A percentile compares a stretch with the other conserved stretches of the same genome.
These are phyloP conservation scores for Lethocerus indicus DNA, from an alignment of 1,140 invertebrate species.

Conservation along the genomic window DNA sequence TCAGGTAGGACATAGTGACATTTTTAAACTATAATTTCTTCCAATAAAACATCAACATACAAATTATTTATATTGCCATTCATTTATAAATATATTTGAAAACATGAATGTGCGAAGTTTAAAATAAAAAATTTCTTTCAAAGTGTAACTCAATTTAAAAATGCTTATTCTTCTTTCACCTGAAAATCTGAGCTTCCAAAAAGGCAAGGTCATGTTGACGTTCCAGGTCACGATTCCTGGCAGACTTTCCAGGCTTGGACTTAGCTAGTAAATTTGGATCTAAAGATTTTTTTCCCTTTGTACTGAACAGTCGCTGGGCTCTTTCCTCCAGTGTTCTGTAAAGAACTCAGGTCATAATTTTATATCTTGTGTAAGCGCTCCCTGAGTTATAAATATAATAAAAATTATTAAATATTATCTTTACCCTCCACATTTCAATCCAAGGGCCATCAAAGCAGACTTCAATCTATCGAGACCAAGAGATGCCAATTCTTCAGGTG, in stretches of 20 bases:
- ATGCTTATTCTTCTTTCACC: conserved; percentile 25
- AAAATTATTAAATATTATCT: conserved; percentile 13
- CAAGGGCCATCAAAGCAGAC: conserved; percentile 91
- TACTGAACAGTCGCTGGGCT: conserved; percentile 86
- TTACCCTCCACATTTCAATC: conserved; percentile 93
- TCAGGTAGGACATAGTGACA: too few relatives aligned
- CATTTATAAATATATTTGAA: not conserved
- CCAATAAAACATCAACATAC: too few relatives aligned
- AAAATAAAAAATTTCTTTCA: too few relatives aligned
- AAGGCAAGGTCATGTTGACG: conserved; percentile 66
- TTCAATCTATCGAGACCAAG: conserved; percentile 93
- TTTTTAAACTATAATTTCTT: too few relatives aligned
- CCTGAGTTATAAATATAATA: not conserved
- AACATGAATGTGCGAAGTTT: too few relatives aligned
- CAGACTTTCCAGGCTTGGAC: conserved; percentile 49
- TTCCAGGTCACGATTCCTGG: conserved; percentile 45
- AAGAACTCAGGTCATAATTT: conserved; percentile 13
- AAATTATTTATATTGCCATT: too few relatives aligned
- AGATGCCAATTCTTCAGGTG: conserved; percentile 94
- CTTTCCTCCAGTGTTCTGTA: conserved; percentile 81
- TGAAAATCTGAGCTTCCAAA: conserved; percentile 79
- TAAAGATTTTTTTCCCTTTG: conserved; percentile 82
- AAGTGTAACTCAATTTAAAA: not conserved
- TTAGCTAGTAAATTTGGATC: conserved; percentile 85
- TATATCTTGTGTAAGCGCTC: not conserved